Conservation (phyloP, 2,797 vertebrate species). For the Triplophysa yarkandensis region DNA sequence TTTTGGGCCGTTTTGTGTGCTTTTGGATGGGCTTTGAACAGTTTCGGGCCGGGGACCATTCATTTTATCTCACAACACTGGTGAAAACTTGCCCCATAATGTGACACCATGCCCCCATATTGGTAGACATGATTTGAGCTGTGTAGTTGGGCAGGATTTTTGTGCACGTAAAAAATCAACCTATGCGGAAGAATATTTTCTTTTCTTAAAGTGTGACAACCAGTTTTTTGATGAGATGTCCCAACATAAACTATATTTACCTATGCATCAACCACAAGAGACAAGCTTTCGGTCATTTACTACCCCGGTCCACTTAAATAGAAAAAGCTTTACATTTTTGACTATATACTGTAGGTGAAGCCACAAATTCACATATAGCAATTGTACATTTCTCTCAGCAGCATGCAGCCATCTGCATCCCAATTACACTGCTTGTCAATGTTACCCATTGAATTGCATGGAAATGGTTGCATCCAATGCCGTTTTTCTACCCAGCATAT, state of each 20-base stretch:
- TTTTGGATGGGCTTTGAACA: too few relatives aligned
- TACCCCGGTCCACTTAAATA: constrained; percentile 17
- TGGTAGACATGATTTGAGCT: neutral
- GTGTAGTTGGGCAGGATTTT: too few relatives aligned
- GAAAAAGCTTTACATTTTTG: constrained; percentile 1
- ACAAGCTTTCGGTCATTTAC: neutral
- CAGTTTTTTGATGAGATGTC: neutral
- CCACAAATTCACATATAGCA: neutral
- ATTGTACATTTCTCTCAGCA: neutral
- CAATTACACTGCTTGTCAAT: constrained; percentile 28
- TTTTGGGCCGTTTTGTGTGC: too few relatives aligned
- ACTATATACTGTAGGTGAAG: neutral
- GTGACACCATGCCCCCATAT: neutral
- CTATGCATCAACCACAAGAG: neutral
- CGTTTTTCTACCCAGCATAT: neutral
- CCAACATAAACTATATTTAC: neutral
- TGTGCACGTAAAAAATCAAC: neutral
- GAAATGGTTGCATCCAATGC: constrained; percentile 16
- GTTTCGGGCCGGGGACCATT: too few relatives aligned
- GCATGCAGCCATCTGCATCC: neutral
- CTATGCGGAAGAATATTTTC: neutral
- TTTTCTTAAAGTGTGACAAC: too few relatives aligned
- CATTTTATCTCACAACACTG: too few relatives aligned
- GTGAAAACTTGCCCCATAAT: neutral
- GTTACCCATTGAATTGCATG: constrained; percentile 7